phyloP scores from a whole-genome alignment of 1,140 invertebrate species.

The Drosophila lini region DNA sequence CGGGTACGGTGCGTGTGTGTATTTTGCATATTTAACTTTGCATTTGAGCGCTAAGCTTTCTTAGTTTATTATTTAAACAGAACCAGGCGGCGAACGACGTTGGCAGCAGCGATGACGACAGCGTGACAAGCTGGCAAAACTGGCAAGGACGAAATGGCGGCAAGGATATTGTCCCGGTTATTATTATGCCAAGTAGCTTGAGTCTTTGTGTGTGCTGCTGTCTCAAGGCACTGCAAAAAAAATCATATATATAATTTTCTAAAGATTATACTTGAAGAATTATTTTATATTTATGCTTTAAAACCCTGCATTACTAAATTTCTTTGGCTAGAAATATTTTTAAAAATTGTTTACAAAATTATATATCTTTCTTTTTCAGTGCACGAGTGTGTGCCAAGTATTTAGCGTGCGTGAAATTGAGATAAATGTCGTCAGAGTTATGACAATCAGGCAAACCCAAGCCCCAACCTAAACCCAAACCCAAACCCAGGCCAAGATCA shows the following conservation, averaged over 20 bases:
- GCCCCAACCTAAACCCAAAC: neutral
- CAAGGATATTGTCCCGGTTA: conserved; percentile 58
- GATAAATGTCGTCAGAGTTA: conserved; percentile 61
- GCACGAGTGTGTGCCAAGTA: conserved; percentile 34
- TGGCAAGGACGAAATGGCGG: conserved; percentile 16
- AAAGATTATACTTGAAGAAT: neutral
- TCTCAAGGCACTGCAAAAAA: neutral
- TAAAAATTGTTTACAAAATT: neutral
- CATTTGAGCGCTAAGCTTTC: conserved; percentile 71
- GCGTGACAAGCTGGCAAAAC: conserved; percentile 20
- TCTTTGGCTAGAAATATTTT: neutral
- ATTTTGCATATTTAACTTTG: conserved; percentile 73
- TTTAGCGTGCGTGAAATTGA: conserved; percentile 73
- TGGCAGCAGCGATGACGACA: conserved; percentile 54
- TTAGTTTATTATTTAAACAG: conserved; percentile 75
- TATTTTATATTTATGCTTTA: too few species aligned
- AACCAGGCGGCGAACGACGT: conserved; percentile 51
- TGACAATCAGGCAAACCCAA: conserved; percentile 42
- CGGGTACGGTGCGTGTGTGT: conserved; percentile 34
- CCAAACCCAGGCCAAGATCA: conserved; percentile 4
- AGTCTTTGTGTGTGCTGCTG: conserved; percentile 9
- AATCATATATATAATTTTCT: neutral
- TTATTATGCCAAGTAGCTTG: conserved; percentile 64
- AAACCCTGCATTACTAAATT: neutral
- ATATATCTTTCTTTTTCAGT: neutral